phyloP scores from a whole-genome alignment of 1,140 invertebrate species.

The Microplitis demolitor region DNA sequence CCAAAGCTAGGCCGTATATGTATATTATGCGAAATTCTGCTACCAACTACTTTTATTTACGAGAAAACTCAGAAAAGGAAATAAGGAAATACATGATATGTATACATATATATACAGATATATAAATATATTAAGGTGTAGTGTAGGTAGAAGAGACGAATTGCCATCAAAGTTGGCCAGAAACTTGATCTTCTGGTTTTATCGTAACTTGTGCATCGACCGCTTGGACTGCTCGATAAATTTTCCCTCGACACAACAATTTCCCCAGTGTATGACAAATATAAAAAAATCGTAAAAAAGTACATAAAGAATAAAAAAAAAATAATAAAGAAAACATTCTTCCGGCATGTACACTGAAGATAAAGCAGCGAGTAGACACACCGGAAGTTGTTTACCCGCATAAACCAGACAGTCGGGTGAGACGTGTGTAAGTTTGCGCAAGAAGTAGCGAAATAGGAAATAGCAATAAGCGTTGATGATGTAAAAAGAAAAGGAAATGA shows the following conservation, averaged over 20 bases:
- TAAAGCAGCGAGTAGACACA: not conserved
- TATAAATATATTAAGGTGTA: too few species aligned
- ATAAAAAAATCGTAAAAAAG: constrained; percentile 10
- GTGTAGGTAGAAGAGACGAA: too few species aligned
- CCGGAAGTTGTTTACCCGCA: constrained; percentile 15
- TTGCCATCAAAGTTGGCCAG: not conserved
- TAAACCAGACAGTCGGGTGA: too few species aligned
- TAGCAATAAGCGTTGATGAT: not conserved
- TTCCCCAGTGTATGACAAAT: not conserved
- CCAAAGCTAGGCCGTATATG: not conserved
- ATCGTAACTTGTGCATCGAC: not conserved
- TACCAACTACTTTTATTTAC: too few species aligned
- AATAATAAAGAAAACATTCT: not conserved
- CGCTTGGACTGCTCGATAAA: not conserved
- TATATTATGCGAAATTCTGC: too few species aligned
- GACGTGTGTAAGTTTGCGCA: too few species aligned
- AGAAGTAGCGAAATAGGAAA: not conserved
- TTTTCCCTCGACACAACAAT: not conserved
- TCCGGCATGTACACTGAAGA: not conserved
- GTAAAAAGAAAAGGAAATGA: not conserved
- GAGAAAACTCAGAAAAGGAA: too few species aligned
- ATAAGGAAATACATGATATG: too few species aligned
- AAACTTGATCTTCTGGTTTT: not conserved
- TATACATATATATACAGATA: too few species aligned
- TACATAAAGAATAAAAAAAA: not conserved